These are phyloP conservation scores for Acrobasis consociella DNA, from an alignment of 2,888 invertebrate genomes.

Conservation along the genomic window DNA sequence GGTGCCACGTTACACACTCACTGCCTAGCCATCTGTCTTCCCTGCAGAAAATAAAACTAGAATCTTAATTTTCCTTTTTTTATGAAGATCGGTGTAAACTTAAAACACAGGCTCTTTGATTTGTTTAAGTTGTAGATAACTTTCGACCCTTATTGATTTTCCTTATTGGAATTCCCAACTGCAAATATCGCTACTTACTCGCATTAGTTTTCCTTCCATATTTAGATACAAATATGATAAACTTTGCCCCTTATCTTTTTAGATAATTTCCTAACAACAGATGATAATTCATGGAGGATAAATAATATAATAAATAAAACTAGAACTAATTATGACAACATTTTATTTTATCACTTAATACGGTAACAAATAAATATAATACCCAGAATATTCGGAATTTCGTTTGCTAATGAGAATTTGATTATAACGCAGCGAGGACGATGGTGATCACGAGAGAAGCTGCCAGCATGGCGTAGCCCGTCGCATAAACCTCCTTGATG, in stretches of 20 bases:
- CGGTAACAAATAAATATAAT: constrained; percentile 57
- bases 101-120: too few relatives aligned
- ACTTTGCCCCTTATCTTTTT: too few relatives aligned
- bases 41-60: too few relatives aligned
- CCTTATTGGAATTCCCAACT: neutral
- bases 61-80: too few relatives aligned
- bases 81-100: too few relatives aligned
- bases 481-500: constrained; percentile 89
- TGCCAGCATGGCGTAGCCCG: constrained; percentile 76
- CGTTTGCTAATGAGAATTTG: constrained; percentile 36
- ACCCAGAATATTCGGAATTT: constrained; percentile 41
- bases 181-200: neutral
- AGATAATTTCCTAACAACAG: too few relatives aligned
- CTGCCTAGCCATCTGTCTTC: too few relatives aligned
- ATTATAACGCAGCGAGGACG: constrained; percentile 68
- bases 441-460: constrained; percentile 52
- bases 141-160: neutral
- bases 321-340: constrained; percentile 48
- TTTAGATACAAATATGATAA: too few relatives aligned
- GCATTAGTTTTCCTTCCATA: too few relatives aligned
- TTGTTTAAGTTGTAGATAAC: neutral
- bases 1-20: too few relatives aligned
- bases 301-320: constrained; percentile 29
- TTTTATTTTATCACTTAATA: constrained; percentile 56
- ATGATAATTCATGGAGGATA: too few relatives aligned